Percentiles rank a stretch among this genome's conserved stretches.
Conservation (phyloP, 2,113 vertebrate genomes). For the Eretmochelys imbricata region DNA sequence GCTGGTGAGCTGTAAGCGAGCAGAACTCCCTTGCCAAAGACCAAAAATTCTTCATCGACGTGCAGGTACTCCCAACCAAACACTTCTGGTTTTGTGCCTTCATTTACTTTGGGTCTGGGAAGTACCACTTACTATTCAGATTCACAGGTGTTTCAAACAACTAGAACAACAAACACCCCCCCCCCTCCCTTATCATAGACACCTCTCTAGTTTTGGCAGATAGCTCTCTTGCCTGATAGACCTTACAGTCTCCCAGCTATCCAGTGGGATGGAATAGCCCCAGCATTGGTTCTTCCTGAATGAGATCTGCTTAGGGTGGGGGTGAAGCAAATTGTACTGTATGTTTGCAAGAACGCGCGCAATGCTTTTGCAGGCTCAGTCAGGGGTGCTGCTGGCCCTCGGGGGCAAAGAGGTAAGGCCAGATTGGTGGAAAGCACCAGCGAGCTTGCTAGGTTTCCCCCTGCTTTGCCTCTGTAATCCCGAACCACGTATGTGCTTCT, state of each 20-base stretch:
- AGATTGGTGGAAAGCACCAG: background rate
- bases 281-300: background rate
- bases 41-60: background rate
- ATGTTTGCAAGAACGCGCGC: rapidly evolving
- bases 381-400: background rate
- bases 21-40: rapidly evolving
- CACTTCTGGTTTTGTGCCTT: background rate
- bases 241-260: background rate
- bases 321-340: background rate
- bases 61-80: rapidly evolving
- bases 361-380: background rate
- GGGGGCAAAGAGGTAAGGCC: background rate
- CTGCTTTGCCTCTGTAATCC: background rate
- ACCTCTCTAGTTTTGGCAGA: background rate
- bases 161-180: background rate
- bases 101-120: background rate
- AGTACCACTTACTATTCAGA: background rate
- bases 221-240: background rate
- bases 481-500: rapidly evolving
- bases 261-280: background rate
- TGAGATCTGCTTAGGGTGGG: too few species aligned
- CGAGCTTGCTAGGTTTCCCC: background rate
- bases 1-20: rapidly evolving
- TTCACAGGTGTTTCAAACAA: background rate
- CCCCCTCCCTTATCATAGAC: rapidly evolving